phyloP scores from a whole-genome alignment of 2,888 invertebrate species.

The Amphiduros pacificus region DNA sequence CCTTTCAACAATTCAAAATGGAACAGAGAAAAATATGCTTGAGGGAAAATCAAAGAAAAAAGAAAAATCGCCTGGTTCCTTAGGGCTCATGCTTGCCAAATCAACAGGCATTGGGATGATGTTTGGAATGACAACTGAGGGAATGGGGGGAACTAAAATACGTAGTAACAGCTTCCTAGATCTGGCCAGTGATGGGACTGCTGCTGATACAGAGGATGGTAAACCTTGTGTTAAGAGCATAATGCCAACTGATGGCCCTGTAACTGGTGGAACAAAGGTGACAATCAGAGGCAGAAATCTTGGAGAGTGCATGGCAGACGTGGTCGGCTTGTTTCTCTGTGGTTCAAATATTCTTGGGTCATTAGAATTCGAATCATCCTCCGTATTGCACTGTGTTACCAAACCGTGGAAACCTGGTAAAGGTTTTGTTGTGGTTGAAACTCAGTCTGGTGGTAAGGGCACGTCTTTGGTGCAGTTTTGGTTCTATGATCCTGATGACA shows the following conservation, averaged over 20 bases:
- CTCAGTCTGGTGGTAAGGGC: slow-evolving; percentile 50
- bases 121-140: neutral
- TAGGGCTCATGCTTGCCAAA: too few relatives aligned
- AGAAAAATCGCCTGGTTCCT: too few relatives aligned
- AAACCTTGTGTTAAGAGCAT: slow-evolving; percentile 45
- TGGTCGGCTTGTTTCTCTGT: slow-evolving; percentile 48
- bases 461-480: slow-evolving; percentile 13
- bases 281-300: slow-evolving; percentile 50
- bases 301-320: slow-evolving; percentile 48
- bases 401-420: slow-evolving; percentile 44
- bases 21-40: too few relatives aligned
- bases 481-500: neutral
- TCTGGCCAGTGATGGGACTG: neutral
- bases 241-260: slow-evolving; percentile 43
- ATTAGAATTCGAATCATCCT: slow-evolving; percentile 48
- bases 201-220: neutral
- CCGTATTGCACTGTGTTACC: slow-evolving; percentile 45
- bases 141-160: neutral
- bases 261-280: slow-evolving; percentile 47
- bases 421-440: slow-evolving; percentile 50
- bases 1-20: too few relatives aligned
- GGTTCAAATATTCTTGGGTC: slow-evolving; percentile 50
- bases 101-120: too few relatives aligned
- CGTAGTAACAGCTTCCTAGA: neutral
- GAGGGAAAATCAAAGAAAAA: too few relatives aligned